A percentile compares a stretch with the other conserved stretches of the same genome.
phyloP scores from a whole-genome alignment of 2,888 invertebrate species.

The Sceliomorpha sp. region DNA sequence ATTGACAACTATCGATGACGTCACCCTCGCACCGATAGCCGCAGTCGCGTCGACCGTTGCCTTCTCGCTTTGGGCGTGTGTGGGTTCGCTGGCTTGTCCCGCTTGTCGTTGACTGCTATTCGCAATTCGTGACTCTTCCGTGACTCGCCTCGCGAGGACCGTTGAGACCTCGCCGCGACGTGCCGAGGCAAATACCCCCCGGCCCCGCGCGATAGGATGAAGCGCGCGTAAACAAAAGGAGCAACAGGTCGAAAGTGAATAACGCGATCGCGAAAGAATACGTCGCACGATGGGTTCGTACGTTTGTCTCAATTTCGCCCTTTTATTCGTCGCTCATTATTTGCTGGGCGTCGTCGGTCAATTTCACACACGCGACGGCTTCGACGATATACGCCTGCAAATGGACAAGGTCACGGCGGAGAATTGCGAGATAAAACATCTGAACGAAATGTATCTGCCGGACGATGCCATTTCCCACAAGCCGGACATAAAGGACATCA shows the following conservation, averaged over 20 bases:
- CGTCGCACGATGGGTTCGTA: conserved; percentile 11
- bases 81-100: too few relatives aligned
- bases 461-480: conserved; percentile 93
- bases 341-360: conserved; percentile 88
- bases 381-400: conserved; percentile 92
- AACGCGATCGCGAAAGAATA: not conserved
- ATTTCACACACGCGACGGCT: conserved; percentile 94
- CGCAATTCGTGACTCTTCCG: too few relatives aligned
- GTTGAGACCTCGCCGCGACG: too few relatives aligned
- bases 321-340: conserved; percentile 59
- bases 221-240: conserved; percentile 17
- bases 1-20: too few relatives aligned
- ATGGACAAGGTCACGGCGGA: conserved; percentile 91
- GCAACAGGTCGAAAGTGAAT: not conserved
- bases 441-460: conserved; percentile 91
- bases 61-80: too few relatives aligned
- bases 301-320: conserved; percentile 11
- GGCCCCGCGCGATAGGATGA: conserved; percentile 26
- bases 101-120: too few relatives aligned
- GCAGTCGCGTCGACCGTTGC: too few relatives aligned
- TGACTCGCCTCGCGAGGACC: too few relatives aligned
- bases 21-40: too few relatives aligned
- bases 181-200: too few relatives aligned
- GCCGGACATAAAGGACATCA: conserved; percentile 95
- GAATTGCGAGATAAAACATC: conserved; percentile 94